phyloP scores from a whole-genome alignment of 2,888 invertebrate genomes.

The Aphodius sticticus region DNA sequence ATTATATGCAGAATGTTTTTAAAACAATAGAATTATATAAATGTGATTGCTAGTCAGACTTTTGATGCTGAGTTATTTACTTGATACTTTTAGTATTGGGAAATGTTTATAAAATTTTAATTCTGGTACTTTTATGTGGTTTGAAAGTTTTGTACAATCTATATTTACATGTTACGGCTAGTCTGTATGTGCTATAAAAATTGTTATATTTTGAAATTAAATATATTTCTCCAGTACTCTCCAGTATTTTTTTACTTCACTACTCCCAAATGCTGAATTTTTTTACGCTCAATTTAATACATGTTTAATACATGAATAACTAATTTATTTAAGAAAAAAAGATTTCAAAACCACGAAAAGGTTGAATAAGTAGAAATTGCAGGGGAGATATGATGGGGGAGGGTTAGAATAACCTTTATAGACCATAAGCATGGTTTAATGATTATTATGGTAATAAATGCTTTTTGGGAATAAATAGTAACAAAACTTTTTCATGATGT shows the following conservation, averaged over 20 bases:
- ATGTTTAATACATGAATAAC: no score
- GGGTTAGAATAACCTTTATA: no score
- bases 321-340: no score
- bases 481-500: no score
- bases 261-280: no score
- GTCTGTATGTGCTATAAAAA: neutral
- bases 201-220: neutral
- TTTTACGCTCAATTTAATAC: no score
- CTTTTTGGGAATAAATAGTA: no score
- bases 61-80: neutral
- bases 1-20: neutral
- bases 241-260: neutral
- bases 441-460: no score
- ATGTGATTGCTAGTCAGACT: neutral
- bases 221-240: neutral
- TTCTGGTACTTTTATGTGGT: neutral
- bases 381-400: no score
- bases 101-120: conserved; percentile 9
- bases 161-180: neutral
- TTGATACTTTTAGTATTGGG: neutral
- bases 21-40: neutral
- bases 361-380: no score
- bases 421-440: no score
- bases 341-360: no score
- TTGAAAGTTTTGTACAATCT: neutral